These are phyloP conservation scores for Orchesellides sinensis DNA, from an alignment of 2,888 invertebrate genomes.

Conservation along the genomic window DNA sequence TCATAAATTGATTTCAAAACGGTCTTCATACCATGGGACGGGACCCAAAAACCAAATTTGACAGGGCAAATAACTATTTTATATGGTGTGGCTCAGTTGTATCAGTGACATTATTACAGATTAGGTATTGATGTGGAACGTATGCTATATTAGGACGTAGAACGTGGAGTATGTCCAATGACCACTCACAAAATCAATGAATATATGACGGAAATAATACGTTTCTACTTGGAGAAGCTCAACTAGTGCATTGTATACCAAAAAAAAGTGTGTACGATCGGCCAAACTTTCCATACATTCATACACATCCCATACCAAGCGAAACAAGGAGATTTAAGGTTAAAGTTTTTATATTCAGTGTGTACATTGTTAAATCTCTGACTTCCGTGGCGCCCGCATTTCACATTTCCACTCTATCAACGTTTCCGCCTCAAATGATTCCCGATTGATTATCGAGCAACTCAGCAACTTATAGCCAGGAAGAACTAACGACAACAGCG, in stretches of 20 bases:
- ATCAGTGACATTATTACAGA: background rate
- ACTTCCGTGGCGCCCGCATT: constrained; percentile 64
- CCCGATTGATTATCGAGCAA: constrained; percentile 72
- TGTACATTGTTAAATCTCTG: constrained; percentile 47
- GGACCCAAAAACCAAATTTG: constrained; percentile 34
- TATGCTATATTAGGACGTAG: constrained; percentile 49
- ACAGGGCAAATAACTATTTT: constrained; percentile 16
- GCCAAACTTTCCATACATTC: too few species aligned
- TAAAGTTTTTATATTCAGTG: constrained; percentile 22
- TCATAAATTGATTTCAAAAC: constrained; percentile 14
- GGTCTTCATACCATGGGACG: too few species aligned
- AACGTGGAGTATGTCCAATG: constrained; percentile 39
- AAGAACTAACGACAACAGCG: background rate
- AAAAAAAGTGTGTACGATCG: too few species aligned
- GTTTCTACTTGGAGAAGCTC: constrained; percentile 10
- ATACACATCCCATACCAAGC: too few species aligned
- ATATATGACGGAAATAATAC: constrained; percentile 41
- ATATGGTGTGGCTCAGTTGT: constrained; percentile 2
- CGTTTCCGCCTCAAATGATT: constrained; percentile 70
- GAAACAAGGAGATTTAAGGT: too few species aligned
- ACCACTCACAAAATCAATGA: constrained; percentile 39
- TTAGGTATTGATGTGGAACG: constrained; percentile 60
- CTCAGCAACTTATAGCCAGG: background rate
- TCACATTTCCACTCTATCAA: constrained; percentile 69
- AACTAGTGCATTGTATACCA: too few species aligned